Evolutionary conservation across 1,140 invertebrate genomes (phyloP), one percentile per base, ranked within the genome.

Genomic region (Bombus vancouverensis): DNA sequence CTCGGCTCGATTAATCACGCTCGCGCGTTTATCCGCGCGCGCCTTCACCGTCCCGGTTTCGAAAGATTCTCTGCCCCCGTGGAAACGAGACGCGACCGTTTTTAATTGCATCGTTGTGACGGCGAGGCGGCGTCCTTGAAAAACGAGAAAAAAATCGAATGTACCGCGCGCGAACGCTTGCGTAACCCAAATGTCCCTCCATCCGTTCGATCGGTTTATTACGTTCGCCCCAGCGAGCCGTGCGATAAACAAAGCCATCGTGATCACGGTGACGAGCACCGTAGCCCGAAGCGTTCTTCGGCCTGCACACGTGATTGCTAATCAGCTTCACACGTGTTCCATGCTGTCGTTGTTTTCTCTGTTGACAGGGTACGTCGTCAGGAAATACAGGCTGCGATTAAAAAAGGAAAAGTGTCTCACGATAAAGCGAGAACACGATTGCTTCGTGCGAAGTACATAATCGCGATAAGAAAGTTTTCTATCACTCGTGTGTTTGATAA

Each of bases 181-280:
- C 88, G 87, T 88, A 89, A 89, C 87, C 88, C 80, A 89, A 86
- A 88, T 89, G 70, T 79, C 39, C 70, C 70, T 75, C 79, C 70
- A 88, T 86, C 79, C 87, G 87, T 89, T 86, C 80, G 83, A 88
- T 88, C 74, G 83, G 88, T 88, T 65, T 70, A 89, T 88, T 89
- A 89, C 70, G 47, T 34, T 81, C 79, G 79, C 79, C 87, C 62
- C 79, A 75, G 15, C 78, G 75, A 82, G 47, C 75, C 79, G 37
- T 80, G 74, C 79, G 88, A 89, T 89, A 89, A 89, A 89, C 88
- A 89, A 74, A 86, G 87, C 79, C 87, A 74, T 73, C 22, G 73
- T 47, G 71, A 59, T 59, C 59, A 75, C 25, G 8, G 47, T 8
- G 47, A 53, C 47, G 47, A 42, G 68, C 37, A 85, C 25, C 37